Evolutionary conservation across 2,888 invertebrate genomes (phyloP), one percentile per base, ranked within the genome.

Genomic region (Microctonus brassicae): DNA sequence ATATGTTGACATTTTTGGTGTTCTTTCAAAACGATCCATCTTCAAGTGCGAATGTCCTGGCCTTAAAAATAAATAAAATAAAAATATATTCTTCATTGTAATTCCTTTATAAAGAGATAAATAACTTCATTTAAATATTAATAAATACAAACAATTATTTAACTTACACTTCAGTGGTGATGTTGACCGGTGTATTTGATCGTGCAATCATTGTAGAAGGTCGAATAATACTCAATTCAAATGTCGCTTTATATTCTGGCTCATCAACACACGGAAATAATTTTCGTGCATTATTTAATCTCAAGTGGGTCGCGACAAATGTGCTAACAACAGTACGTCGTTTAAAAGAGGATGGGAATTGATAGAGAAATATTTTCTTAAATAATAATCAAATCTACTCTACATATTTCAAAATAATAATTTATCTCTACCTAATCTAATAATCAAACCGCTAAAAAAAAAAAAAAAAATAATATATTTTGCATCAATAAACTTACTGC

Each of bases 201-300:
- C 91, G 22, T 87, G 86, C 80, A 73, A 82, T 78, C 76, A 90
- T 91, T 90, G 86, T 87, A 63, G 89, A 89, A 0, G 92, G 92
- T 6, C 93, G 89, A 0, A 92, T 91, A 36, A 92, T 90, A 77
- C 89, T 93, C 60, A 92, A 84, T 42, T 91, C 90, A 80, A 94
- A 93, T 0, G 92, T 92, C 0, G 93, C 92, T 88, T 95, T 95
- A 82, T 91, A 93, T 0, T 90, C 91, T 0, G 95, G 94, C 80
- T 94, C 94, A 82, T 95, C 95, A 84, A 94, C 94, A 80, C 95
- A 95, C 0, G 95, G 95, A 83, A 95, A 95, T 77, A 94, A 89
- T 22, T 90, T 90, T n/a, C 94, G 89, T 0, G 95, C 94, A 81
- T 94, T 91, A 83, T 93, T 93, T 0, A 94, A 93, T 47, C 93